phyloP scores from a whole-genome alignment of 2,888 invertebrate species.

The Alloscopus bannaensis region DNA sequence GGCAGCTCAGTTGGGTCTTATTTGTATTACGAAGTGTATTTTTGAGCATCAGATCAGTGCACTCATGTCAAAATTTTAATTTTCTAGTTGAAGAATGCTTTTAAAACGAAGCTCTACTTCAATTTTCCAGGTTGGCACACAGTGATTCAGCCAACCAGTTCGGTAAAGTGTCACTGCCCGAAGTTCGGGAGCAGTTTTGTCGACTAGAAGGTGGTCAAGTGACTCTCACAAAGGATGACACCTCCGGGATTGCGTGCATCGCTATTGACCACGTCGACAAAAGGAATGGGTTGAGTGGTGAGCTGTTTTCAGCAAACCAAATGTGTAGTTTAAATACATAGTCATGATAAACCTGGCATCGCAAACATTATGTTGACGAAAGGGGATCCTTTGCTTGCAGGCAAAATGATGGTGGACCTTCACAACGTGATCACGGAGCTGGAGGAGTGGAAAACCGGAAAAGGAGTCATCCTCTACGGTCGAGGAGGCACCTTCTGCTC shows the following conservation, averaged over 20 bases:
- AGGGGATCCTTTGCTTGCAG: no score
- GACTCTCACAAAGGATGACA: constrained; percentile 75
- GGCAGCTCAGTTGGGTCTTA: no score
- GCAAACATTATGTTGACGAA: no score
- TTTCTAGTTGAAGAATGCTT: no score
- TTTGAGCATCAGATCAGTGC: no score
- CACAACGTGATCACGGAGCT: constrained; percentile 75
- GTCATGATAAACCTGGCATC: no score
- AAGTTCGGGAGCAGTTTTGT: constrained; percentile 67
- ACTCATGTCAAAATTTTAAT: no score
- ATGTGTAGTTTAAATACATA: constrained; percentile 10
- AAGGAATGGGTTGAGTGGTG: constrained; percentile 78
- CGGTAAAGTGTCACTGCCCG: constrained; percentile 45
- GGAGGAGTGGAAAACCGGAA: constrained; percentile 76
- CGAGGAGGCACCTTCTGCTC: constrained; percentile 77
- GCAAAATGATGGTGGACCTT: constrained; percentile 78
- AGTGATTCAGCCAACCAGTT: no score
- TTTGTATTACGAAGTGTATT: no score
- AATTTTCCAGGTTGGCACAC: no score
- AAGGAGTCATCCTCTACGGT: constrained; percentile 77
- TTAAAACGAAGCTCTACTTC: no score
- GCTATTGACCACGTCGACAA: constrained; percentile 76
- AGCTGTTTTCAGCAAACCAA: neutral
- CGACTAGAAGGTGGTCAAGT: constrained; percentile 74
- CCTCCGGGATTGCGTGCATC: constrained; percentile 76